These are phyloP conservation scores for Porites lutea DNA, from an alignment of 64 coral and sea anemone genomes.

Conservation along the genomic window DNA sequence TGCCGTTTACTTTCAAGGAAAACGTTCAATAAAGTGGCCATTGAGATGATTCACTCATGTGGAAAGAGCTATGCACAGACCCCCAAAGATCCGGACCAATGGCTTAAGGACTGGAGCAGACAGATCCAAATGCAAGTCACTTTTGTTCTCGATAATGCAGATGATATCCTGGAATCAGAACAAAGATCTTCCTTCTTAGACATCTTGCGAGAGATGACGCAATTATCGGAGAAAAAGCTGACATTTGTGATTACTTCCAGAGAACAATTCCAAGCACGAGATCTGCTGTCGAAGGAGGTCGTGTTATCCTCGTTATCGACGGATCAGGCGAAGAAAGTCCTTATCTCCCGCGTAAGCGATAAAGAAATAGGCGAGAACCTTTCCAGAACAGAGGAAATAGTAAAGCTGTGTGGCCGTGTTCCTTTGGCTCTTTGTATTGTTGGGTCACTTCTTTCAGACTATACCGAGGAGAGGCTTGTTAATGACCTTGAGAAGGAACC, in stretches of 20 bases:
- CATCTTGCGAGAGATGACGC: conserved; percentile 19
- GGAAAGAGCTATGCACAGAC: background rate
- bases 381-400: background rate
- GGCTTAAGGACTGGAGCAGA: conserved; percentile 34
- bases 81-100: conserved; percentile 15
- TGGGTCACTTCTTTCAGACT: conserved; percentile 33
- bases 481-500: background rate
- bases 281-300: background rate
- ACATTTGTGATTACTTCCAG: conserved; percentile 4
- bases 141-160: conserved; percentile 42
- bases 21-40: conserved; percentile 25
- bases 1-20: conserved; percentile 10
- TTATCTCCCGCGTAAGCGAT: background rate
- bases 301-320: background rate
- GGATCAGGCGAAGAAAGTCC: background rate
- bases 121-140: conserved; percentile 8
- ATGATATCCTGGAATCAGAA: background rate
- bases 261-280: background rate
- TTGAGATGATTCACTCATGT: conserved; percentile 18
- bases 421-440: conserved; percentile 31
- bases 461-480: conserved; percentile 21
- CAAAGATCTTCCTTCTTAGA: background rate
- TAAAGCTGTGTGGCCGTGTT: conserved; percentile 43
- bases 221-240: background rate
- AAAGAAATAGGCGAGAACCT: background rate